Evolutionary conservation across 2,797 vertebrate genomes (phyloP).

Genomic region (Hozukius guyotensis): DNA sequence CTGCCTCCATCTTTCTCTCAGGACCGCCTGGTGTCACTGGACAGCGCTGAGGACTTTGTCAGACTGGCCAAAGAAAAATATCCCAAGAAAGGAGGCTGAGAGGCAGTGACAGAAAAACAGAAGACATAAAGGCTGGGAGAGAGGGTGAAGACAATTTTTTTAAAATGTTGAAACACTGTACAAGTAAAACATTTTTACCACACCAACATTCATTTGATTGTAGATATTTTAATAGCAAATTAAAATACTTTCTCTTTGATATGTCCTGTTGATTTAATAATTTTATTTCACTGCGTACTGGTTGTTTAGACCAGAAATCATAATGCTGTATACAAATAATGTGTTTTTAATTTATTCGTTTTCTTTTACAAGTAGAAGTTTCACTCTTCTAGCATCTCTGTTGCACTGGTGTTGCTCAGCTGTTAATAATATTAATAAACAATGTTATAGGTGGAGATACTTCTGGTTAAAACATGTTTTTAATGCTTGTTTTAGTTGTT

Average conservation of each 20-base stretch:
- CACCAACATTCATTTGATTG: neutral
- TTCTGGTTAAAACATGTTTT: neutral
- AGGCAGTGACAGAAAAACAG: neutral
- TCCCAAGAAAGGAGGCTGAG: slow-evolving; percentile 75
- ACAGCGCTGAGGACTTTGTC: slow-evolving; percentile 91
- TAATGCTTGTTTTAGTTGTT: neutral
- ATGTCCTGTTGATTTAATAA: neutral
- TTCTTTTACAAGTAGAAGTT: neutral
- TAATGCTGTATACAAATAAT: neutral
- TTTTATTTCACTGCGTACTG: neutral
- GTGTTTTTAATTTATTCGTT: neutral
- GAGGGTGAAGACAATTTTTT: neutral
- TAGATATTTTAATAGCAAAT: neutral
- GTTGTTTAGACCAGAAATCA: neutral
- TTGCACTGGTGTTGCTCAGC: neutral
- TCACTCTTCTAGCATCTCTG: neutral
- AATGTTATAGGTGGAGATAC: neutral
- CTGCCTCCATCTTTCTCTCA: slow-evolving; percentile 46
- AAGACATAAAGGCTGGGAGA: neutral
- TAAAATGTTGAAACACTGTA: neutral
- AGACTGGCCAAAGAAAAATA: slow-evolving; percentile 84
- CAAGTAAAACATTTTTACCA: neutral
- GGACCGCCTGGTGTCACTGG: slow-evolving; percentile 91
- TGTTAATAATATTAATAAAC: neutral
- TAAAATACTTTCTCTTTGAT: neutral